Evolutionary conservation across 2,888 invertebrate genomes (phyloP).

Genomic region (Nipponacmea schrenckii): DNA sequence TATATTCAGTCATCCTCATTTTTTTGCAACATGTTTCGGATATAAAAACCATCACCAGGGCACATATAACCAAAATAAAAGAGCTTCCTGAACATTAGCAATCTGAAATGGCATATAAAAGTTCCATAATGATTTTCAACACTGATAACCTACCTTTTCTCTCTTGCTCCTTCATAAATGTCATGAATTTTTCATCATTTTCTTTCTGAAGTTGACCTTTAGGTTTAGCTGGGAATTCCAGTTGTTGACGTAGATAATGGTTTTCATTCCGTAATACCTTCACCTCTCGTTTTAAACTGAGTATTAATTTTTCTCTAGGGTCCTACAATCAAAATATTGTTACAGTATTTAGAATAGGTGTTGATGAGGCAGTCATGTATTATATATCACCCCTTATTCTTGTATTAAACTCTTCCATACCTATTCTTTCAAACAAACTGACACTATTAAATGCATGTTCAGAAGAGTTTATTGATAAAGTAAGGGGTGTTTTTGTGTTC

Average conservation of each 20-base stretch:
- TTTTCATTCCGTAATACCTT: conserved; percentile 87
- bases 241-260: conserved; percentile 80
- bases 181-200: conserved; percentile 60
- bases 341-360: background rate
- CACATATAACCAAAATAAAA: too few species aligned
- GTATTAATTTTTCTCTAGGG: conserved; percentile 88
- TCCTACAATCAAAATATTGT: conserved; percentile 73
- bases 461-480: too few species aligned
- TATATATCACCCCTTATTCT: background rate
- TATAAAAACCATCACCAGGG: too few species aligned
- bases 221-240: conserved; percentile 64
- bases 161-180: conserved; percentile 49
- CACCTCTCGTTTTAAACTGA: conserved; percentile 88
- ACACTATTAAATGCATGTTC: too few species aligned
- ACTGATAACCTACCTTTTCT: conserved; percentile 31
- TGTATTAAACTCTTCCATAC: background rate
- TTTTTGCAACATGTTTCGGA: too few species aligned
- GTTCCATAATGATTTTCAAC: too few species aligned
- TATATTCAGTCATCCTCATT: too few species aligned
- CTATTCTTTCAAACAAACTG: too few species aligned
- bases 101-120: too few species aligned
- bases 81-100: too few species aligned
- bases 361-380: background rate
- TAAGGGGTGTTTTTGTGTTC: too few species aligned
- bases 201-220: conserved; percentile 61